Percentiles rank a stretch among this genome's conserved stretches.
These are phyloP conservation scores for Hydriomena furcata DNA, from an alignment of 2,888 invertebrate genomes.

Conservation along the genomic window DNA sequence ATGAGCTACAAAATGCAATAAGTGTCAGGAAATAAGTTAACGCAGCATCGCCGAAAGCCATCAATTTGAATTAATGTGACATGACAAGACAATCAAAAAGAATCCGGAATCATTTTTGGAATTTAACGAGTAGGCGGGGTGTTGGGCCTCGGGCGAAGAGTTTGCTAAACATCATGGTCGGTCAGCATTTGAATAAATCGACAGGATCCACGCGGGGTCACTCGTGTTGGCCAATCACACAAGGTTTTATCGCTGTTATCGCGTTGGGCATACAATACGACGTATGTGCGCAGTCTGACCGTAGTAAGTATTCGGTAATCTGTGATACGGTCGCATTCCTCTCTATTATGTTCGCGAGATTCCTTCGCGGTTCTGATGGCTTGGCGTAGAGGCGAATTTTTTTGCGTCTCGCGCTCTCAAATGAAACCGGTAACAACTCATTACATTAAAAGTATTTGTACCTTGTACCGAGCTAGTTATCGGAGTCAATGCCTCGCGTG, in stretches of 20 bases:
- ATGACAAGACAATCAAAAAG: slow-evolving; percentile 13
- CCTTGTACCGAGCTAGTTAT: slow-evolving; percentile 31
- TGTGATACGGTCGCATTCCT: slow-evolving; percentile 62
- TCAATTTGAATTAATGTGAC: slow-evolving; percentile 14
- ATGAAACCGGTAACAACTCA: slow-evolving; percentile 73
- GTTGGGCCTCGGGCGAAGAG: slow-evolving; percentile 23
- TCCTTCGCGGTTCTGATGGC: slow-evolving; percentile 54
- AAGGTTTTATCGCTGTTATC: slow-evolving; percentile 77
- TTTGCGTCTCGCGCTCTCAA: slow-evolving; percentile 70
- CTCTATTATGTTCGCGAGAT: slow-evolving; percentile 74
- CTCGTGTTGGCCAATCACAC: slow-evolving; percentile 72
- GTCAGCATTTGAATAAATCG: slow-evolving; percentile 41
- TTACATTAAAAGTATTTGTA: slow-evolving; percentile 48
- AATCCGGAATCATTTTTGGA: slow-evolving; percentile 9
- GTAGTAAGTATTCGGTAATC: slow-evolving; percentile 33
- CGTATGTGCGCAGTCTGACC: slow-evolving; percentile 33
- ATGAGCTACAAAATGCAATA: slow-evolving; percentile 28
- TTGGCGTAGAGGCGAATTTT: slow-evolving; percentile 74
- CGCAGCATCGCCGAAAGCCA: slow-evolving; percentile 11
- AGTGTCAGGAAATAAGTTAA: slow-evolving; percentile 8
- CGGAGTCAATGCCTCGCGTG: slow-evolving; percentile 32
- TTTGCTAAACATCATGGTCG: slow-evolving; percentile 30
- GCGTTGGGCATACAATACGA: slow-evolving; percentile 40
- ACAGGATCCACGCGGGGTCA: slow-evolving; percentile 62
- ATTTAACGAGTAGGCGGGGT: slow-evolving; percentile 7